Conservation (phyloP, 2,797 vertebrate species). For the Mormyrus proboscirostris region DNA sequence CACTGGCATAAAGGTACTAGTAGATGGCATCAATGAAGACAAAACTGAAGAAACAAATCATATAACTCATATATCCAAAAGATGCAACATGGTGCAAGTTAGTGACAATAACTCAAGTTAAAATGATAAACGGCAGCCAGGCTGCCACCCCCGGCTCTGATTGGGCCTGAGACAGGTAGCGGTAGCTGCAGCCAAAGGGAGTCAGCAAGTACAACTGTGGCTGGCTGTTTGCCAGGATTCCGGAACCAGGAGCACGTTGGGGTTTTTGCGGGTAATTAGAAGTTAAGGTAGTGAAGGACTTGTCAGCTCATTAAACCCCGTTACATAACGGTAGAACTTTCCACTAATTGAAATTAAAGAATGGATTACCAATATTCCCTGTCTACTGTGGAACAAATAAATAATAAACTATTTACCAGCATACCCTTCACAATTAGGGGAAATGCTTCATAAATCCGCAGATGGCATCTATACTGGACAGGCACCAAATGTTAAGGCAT, state of each 20-base stretch:
- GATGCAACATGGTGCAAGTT: constrained; percentile 22
- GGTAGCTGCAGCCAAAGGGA: not conserved
- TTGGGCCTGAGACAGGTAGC: not conserved
- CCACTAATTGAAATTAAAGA: constrained; percentile 57
- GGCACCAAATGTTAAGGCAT: constrained; percentile 59
- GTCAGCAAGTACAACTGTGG: not conserved
- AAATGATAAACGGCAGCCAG: not conserved
- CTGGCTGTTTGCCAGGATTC: not conserved
- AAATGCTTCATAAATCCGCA: constrained; percentile 76
- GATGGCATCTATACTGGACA: constrained; percentile 75
- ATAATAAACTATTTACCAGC: constrained; percentile 51
- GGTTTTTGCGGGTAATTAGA: not conserved
- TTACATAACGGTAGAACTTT: constrained; percentile 55
- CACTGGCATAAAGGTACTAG: not conserved
- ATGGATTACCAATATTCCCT: constrained; percentile 68
- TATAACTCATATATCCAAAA: constrained; percentile 46
- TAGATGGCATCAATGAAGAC: constrained; percentile 19
- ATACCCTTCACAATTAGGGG: constrained; percentile 71
- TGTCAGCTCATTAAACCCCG: constrained; percentile 48
- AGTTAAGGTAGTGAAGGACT: not conserved
- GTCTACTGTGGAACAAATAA: constrained; percentile 60
- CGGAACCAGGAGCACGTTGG: not conserved
- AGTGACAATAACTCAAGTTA: not conserved
- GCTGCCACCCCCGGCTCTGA: not conserved
- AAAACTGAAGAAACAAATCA: constrained; percentile 38